Evolutionary conservation across 1,140 invertebrate genomes (phyloP).

Genomic region (Vanessa tameamea): DNA sequence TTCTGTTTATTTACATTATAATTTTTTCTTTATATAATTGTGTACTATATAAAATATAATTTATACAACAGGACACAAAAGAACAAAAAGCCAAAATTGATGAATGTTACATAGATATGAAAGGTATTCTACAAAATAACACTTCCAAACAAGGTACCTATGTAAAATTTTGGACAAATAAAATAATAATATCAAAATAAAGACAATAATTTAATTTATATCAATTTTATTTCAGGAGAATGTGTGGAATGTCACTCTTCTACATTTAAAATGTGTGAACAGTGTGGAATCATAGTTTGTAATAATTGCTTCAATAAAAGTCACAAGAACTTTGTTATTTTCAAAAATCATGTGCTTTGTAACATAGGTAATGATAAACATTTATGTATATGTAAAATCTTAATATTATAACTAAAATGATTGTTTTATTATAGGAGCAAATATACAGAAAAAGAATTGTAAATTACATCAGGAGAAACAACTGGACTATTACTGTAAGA

Average conservation of each 20-base stretch:
- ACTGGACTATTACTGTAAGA: slow-evolving; percentile 71
- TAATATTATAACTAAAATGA: background rate
- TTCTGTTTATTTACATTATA: background rate
- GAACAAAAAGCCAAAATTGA: slow-evolving; percentile 27
- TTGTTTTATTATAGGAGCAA: slow-evolving; percentile 45
- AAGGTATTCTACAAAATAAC: slow-evolving; percentile 46
- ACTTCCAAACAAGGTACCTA: slow-evolving; percentile 46
- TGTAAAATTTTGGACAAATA: background rate
- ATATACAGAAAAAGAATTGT: slow-evolving; percentile 48
- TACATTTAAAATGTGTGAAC: slow-evolving; percentile 66
- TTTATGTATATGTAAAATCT: background rate
- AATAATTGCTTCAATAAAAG: slow-evolving; percentile 65
- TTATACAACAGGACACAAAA: slow-evolving; percentile 20
- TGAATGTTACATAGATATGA: slow-evolving; percentile 56
- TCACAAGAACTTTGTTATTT: slow-evolving; percentile 70
- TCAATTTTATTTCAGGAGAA: slow-evolving; percentile 46
- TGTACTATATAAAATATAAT: slow-evolving; percentile 8
- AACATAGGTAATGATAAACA: slow-evolving; percentile 55
- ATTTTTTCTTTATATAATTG: background rate
- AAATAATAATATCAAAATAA: background rate
- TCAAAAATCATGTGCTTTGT: slow-evolving; percentile 61
- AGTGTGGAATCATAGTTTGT: slow-evolving; percentile 64
- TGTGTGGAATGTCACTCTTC: slow-evolving; percentile 60
- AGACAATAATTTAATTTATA: background rate
- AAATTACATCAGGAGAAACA: slow-evolving; percentile 59